phyloP scores from a whole-genome alignment of 2,113 vertebrate genomes.

The Canis aureus region DNA sequence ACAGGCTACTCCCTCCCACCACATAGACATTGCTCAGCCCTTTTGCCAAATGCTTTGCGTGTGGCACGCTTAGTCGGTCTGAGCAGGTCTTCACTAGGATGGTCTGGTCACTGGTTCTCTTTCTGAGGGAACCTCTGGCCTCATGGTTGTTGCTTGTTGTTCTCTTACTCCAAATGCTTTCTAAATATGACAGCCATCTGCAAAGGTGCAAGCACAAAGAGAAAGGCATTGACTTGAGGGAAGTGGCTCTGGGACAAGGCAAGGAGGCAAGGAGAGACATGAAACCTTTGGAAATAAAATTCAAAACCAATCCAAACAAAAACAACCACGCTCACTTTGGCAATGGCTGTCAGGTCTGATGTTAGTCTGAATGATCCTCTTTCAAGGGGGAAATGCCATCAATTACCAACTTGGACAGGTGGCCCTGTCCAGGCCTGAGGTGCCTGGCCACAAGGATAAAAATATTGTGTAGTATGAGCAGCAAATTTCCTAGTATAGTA shows the following conservation, averaged over 20 bases:
- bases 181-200: background rate
- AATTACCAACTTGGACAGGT: background rate
- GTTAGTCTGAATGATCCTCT: background rate
- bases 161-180: background rate
- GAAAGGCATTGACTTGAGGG: background rate
- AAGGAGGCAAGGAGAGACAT: background rate
- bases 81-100: rapidly evolving
- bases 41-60: background rate
- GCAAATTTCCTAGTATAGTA: background rate
- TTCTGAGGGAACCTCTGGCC: background rate
- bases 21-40: background rate
- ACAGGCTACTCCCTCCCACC: rapidly evolving
- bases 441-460: background rate
- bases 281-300: background rate
- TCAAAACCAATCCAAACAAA: background rate
- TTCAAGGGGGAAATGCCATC: background rate
- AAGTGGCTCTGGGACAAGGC: background rate
- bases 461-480: background rate
- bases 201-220: background rate
- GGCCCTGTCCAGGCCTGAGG: no score
- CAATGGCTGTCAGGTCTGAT: background rate
- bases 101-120: background rate
- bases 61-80: rapidly evolving
- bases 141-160: background rate
- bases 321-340: background rate